A percentile compares a stretch with the other conserved stretches of the same genome.
Conservation (phyloP, 2,888 invertebrate species). For the Hyalella azteca region DNA sequence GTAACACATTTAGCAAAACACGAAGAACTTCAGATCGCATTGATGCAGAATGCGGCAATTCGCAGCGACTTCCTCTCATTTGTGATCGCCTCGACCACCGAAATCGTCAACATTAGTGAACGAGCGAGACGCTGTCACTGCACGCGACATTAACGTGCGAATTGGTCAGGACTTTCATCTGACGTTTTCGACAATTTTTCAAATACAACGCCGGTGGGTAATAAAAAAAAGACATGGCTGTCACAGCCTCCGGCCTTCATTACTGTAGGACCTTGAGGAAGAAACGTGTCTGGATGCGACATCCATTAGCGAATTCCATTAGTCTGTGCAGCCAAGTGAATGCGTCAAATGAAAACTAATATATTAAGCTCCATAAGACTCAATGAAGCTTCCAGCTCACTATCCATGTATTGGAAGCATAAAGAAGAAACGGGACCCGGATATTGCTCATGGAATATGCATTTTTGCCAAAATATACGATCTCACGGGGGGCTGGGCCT, state of each 20-base stretch:
- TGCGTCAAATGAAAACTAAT: slow-evolving; percentile 25
- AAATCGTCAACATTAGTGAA: neutral
- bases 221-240: neutral
- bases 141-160: neutral
- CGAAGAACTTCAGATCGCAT: no score
- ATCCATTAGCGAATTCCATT: slow-evolving; percentile 32
- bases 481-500: neutral
- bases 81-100: no score
- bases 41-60: no score
- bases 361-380: slow-evolving; percentile 10
- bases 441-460: neutral
- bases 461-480: neutral
- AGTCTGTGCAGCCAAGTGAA: slow-evolving; percentile 2
- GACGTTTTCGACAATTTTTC: slow-evolving; percentile 4
- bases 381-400: slow-evolving; percentile 4
- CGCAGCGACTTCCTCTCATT: no score
- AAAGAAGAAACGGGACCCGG: neutral
- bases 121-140: neutral
- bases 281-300: slow-evolving; percentile 10
- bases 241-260: slow-evolving; percentile 14
- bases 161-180: neutral
- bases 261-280: neutral
- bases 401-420: neutral
- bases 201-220: neutral
- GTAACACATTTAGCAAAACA: no score